Base-by-base conservation (phyloP, 2,797 vertebrate species). In the Fistularia commersonii region DNA sequence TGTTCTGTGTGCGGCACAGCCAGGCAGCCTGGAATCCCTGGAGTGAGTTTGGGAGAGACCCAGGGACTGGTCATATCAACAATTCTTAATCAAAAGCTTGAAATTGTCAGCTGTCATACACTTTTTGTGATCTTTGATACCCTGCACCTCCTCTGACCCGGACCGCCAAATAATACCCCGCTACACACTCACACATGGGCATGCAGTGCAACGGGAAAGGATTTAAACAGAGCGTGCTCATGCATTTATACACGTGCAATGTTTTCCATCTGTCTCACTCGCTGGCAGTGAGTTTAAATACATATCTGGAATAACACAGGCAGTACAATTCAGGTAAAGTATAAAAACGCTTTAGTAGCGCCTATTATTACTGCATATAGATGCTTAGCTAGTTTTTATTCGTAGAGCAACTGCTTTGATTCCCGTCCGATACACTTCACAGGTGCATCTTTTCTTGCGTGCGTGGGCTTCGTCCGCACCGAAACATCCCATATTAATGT, bases 41-140 rank as follows among this genome's bases (percentile, higher is more conserved):
- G 87, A 89, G 90, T 90, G 88, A 83, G 85, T 89, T 89, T 84
- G 86, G 81, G 74, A 85, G 64, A 87, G 78, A 88, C 87, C 83
- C 81, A 56, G 82, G 80, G 76, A 81, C 80, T 74, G 88, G 85
- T 85, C 88, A 88, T 88, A 89, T 91, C 90, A 92, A 89, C 89
- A 89, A 88, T 88, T 87, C 82, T 78, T 91, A 90, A 91, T 92
- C 90, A 92, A 91, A 91, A 91, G 90, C 69, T 68, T 68, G 72
- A 85, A 91, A 90, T 88, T 91, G 90, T 92, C 90, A 92, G 89
- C 90, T 91, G 89, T 90, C 90, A 90, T 75, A 87, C 84, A 89
- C 77, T 85, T 87, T 87, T 84, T 85, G 80, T 88, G 81, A 89
- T 90, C 85, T 88, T 79, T 87, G 86, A 83, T 87, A 72, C 80